These are phyloP conservation scores for Temnopleurus reevesii DNA, from an alignment of 53 echinoderm and acorn worm genomes.

Conservation along the genomic window DNA sequence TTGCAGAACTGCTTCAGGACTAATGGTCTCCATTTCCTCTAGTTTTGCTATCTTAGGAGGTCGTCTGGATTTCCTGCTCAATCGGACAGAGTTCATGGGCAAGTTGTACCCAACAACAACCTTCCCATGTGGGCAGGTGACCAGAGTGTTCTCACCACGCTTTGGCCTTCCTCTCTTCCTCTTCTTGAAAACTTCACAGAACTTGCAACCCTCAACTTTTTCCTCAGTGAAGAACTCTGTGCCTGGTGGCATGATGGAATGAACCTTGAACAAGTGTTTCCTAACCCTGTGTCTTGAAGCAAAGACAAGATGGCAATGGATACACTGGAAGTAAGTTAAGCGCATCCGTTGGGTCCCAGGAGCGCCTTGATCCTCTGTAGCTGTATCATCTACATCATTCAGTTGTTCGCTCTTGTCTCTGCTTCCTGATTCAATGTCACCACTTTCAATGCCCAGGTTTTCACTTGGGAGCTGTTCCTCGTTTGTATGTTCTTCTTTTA, in stretches of 20 bases:
- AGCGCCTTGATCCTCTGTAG: background rate
- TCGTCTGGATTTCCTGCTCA: background rate
- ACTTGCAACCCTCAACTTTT: slow-evolving; percentile 47
- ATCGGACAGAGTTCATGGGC: slow-evolving; percentile 1
- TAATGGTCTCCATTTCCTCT: background rate
- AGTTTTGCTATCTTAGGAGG: background rate
- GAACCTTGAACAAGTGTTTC: slow-evolving; percentile 37
- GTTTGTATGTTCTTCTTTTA: background rate
- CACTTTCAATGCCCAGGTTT: background rate
- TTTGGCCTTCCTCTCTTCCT: slow-evolving; percentile 53
- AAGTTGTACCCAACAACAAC: slow-evolving; percentile 44
- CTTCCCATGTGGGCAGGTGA: slow-evolving; percentile 43
- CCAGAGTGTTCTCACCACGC: slow-evolving; percentile 44
- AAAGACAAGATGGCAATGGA: slow-evolving; percentile 35
- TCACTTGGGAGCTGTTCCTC: background rate
- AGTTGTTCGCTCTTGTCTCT: background rate
- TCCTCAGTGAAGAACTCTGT: slow-evolving; percentile 36
- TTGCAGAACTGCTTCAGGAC: background rate
- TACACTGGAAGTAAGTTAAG: slow-evolving; percentile 3
- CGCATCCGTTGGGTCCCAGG: background rate
- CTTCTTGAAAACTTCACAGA: slow-evolving; percentile 60
- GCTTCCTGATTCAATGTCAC: background rate
- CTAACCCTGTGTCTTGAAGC: slow-evolving; percentile 38
- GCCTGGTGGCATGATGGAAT: background rate
- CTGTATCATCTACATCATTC: background rate